Evolutionary conservation across 2,113 vertebrate genomes (phyloP), one percentile per base, ranked within the genome.

Genomic region (Zingel zingel): DNA sequence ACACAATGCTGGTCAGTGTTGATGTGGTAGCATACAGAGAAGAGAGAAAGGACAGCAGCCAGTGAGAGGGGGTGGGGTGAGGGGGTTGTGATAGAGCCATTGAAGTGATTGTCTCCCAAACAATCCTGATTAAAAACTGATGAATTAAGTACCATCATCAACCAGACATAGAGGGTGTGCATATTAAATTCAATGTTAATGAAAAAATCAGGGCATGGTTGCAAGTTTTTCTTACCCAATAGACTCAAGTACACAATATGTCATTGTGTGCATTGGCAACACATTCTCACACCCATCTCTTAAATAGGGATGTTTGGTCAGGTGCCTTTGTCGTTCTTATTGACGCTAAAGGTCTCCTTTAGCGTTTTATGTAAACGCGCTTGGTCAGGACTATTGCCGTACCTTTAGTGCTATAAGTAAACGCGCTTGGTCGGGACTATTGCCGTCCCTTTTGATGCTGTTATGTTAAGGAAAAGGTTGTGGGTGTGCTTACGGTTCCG

Each of bases 1-100:
- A 15, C 81, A 93, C 91, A 92, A 90, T 87, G 87, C 61, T 1
- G 65, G 79, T 79, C 90, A 92, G 86, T 92, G 88, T 92, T 86
- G 85, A 89, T 74, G 86, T 79, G 74, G 79, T 63, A 58, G 81
- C 23, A 33, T 45, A 78, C 63, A 81, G 59, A 66, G 57, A 69
- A 23, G 58, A 77, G 68, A 87, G 71, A 85, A 81, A 68, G 74
- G 82, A 86, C 72, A 63, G 63, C 78, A 57, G 77, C 4, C 68
- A 30, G 51, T 79, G 70, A 69, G 74, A 64, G 15, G 8, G 51
- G 83, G 71, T 12, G 74, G 65, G 72, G 54, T 3, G 48, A 21
- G 65, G 68, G 70, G 81, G 59, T 36, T 69, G 66, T 73, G 79
- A 77, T 48, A 76, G 82, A 86, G 65, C 77, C 68, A 23, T 56